Base-by-base conservation (phyloP, 2,797 vertebrate species). In the Sebastes trivittatus region DNA sequence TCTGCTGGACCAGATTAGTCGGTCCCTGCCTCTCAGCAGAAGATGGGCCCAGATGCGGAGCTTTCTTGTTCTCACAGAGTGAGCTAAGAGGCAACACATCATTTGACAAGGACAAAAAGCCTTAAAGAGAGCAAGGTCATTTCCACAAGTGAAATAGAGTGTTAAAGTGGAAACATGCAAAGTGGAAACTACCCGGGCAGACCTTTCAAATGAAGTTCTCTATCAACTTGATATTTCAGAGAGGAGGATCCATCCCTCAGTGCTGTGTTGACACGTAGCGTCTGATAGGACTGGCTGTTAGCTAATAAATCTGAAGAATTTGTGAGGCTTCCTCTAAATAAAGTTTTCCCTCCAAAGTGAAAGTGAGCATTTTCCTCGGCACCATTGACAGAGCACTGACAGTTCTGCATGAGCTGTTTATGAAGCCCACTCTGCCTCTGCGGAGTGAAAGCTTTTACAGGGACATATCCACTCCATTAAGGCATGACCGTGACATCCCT, bases 401-500 rank as follows among this genome's bases (percentile, higher is more conserved):
- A 82, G 87, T 88, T 87, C 84, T 88, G 81, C 88, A 84, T 89
- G 87, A 89, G 77, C 81, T 91, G 87, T 93, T 93, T 87, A 78
- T 82, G 86, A 88, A 83, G 72, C 79, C 77, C 54, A 32, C 82
- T 92, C 72, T 89, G 73, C 87, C 89, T 93, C 87, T 85, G 74
- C 79, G 87, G 91, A 91, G 78, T 79, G 69, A 92, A 94, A 94
- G 92, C 91, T 95, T 95, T 95, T 93, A 91, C 86, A 82, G 86
- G 80, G 85, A 94, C 89, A 93, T 75, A 89, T 88, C 81, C 71
- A 84, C 80, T 95, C 90, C 92, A 93, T 95, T 95, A 94, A 91
- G 87, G 72, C 86, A 90, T 77, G 81, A 84, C 90, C 81, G 69
- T 84, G 87, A 87, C 87, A 85, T 91, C 89, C 90, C 90, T 85